Evolutionary conservation across 2,797 vertebrate species (phyloP), one percentile per base, ranked within the genome.

Genomic region (Urocyon cinereoargenteus): DNA sequence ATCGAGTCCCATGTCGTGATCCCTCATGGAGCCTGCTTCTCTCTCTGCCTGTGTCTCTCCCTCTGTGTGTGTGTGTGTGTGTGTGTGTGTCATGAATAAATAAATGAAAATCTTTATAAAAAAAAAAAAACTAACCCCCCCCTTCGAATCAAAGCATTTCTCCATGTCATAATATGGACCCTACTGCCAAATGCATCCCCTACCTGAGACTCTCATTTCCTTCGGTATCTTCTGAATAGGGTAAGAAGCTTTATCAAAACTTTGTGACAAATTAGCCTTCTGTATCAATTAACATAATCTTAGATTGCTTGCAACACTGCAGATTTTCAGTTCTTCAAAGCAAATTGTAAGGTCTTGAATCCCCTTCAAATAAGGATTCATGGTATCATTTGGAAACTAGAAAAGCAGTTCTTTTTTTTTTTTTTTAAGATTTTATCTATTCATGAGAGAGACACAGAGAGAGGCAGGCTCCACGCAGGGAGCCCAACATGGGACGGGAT

Each of bases 261-360:
- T 95, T 91, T 28, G 18, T 95, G 78, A 68, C 45, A 87, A 79
- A 49, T 21, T 78, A 88, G 22, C 5, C 31, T 91, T 94, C 40
- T 70, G 0, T 94, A 22, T 85, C 75, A 86, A 49, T 75, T 57
- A 66, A 89, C 81, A 28, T 88, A 88, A 79, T 83, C 96, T 95
- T 40, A 78, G 59, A 11, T 94, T 62, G 81, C 24, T 86, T 95
- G 40, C 24, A 75, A 72, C 21, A 70, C 21, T 91, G 15, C 70
- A 97, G 2, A 77, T 93, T 82, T 93, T 93, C 12, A 51, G 31
- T 83, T 96, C 70, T 89, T 91, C 92, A 93, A 96, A 85, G 57
- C 75, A 90, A 91, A 55, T 89, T 86, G 10, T 91, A 86, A 83
- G 36, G 66, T 92, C 59, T 88, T 94, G 72, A 96, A 55, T 94